Evolutionary conservation across 2,888 invertebrate genomes (phyloP).

Genomic region (Diplolepis rosae): DNA sequence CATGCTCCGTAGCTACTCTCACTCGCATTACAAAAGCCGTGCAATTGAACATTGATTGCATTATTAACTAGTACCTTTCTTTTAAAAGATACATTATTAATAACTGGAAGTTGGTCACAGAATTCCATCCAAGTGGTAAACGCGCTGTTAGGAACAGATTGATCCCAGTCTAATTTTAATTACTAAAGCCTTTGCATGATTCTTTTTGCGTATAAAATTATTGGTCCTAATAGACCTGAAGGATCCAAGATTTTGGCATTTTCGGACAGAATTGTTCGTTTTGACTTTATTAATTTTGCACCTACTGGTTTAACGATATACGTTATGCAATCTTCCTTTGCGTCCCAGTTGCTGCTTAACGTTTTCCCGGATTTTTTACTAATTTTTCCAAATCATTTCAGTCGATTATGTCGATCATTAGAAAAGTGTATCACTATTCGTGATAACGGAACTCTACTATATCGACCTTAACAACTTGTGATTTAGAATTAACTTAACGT

Average conservation of each 20-base stretch:
- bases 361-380: background rate
- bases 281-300: background rate
- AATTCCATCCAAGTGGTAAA: constrained; percentile 35
- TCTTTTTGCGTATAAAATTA: constrained; percentile 41
- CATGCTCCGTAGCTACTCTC: constrained; percentile 42
- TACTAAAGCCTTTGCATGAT: constrained; percentile 44
- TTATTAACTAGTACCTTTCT: background rate
- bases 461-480: too few species aligned
- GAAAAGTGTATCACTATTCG: too few species aligned
- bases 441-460: too few species aligned
- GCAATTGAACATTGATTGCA: constrained; percentile 36
- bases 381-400: too few species aligned
- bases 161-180: constrained; percentile 44
- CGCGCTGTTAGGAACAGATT: constrained; percentile 38
- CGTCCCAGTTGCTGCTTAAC: background rate
- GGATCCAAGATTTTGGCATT: background rate
- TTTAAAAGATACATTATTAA: background rate
- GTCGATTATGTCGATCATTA: too few species aligned
- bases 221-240: constrained; percentile 43
- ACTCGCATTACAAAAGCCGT: constrained; percentile 46
- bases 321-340: background rate
- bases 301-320: constrained; percentile 14
- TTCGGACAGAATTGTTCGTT: constrained; percentile 10
- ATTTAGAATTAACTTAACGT: too few species aligned
- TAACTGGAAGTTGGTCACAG: constrained; percentile 1